Percentiles rank a stretch among this genome's conserved stretches.
Conservation (phyloP, 2,113 vertebrate species). For the Tyrannus savana region DNA sequence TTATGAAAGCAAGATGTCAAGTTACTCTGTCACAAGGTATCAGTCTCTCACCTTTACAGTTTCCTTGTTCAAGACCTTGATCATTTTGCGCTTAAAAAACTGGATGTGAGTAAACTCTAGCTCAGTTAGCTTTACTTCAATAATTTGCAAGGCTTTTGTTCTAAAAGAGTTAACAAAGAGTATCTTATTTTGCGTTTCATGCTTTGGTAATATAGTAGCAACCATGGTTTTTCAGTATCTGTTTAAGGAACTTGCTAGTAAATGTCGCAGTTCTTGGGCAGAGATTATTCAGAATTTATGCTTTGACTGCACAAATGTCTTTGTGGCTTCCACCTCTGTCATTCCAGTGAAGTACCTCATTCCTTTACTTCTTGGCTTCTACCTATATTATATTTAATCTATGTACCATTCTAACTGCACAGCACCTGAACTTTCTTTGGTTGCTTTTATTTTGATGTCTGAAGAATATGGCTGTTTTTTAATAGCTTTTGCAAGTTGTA, state of each 20-base stretch:
- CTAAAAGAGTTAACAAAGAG: not conserved
- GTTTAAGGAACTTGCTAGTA: not conserved
- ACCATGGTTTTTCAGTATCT: not conserved
- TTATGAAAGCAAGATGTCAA: not conserved
- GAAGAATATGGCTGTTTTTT: not conserved
- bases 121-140: not conserved
- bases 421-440: constrained; percentile 10
- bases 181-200: not conserved
- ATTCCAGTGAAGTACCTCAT: not conserved
- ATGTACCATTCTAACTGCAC: not conserved
- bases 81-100: not conserved
- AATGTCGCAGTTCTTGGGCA: not conserved
- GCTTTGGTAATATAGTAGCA: not conserved
- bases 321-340: not conserved
- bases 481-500: constrained; percentile 19
- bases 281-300: not conserved
- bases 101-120: not conserved
- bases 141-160: not conserved
- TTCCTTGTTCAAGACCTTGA: not conserved
- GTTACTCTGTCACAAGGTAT: not conserved
- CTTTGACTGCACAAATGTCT: not conserved
- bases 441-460: not conserved
- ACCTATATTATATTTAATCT: not conserved
- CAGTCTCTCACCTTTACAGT: not conserved
- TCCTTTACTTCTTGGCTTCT: constrained; percentile 9